phyloP scores from a whole-genome alignment of 2,888 invertebrate genomes.

The Arenicola marina region DNA sequence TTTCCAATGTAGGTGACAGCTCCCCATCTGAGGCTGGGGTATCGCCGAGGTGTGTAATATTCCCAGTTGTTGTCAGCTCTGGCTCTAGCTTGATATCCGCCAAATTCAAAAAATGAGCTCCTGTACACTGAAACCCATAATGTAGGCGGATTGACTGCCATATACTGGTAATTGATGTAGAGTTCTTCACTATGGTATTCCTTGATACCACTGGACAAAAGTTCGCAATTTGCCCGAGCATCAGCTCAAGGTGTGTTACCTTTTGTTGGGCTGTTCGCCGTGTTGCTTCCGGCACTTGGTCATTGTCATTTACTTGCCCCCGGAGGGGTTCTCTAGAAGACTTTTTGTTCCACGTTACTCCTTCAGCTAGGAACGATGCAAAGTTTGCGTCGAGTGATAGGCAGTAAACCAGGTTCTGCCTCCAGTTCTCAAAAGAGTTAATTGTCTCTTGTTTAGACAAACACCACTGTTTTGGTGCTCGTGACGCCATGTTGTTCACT shows the following conservation, averaged over 20 bases:
- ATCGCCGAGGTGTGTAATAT: not conserved
- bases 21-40: not conserved
- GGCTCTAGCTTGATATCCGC: constrained; percentile 4
- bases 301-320: not conserved
- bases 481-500: too few relatives aligned
- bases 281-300: too few relatives aligned
- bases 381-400: not conserved
- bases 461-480: constrained; percentile 8
- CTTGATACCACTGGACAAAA: constrained; percentile 2
- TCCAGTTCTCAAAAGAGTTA: constrained; percentile 5
- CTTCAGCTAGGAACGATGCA: not conserved
- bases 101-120: not conserved
- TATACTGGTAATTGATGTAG: not conserved
- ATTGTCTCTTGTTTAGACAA: not conserved
- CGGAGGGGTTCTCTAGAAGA: not conserved
- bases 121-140: constrained; percentile 4
- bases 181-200: not conserved
- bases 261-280: not conserved
- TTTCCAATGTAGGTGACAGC: constrained; percentile 3
- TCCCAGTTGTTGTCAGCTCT: not conserved
- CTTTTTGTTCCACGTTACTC: not conserved
- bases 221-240: constrained; percentile 6
- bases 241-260: not conserved
- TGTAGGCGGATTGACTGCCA: constrained; percentile 3
- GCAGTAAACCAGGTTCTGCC: not conserved